Base-by-base conservation (phyloP, 2,113 vertebrate genomes). In the Colistium nudipinnis region DNA sequence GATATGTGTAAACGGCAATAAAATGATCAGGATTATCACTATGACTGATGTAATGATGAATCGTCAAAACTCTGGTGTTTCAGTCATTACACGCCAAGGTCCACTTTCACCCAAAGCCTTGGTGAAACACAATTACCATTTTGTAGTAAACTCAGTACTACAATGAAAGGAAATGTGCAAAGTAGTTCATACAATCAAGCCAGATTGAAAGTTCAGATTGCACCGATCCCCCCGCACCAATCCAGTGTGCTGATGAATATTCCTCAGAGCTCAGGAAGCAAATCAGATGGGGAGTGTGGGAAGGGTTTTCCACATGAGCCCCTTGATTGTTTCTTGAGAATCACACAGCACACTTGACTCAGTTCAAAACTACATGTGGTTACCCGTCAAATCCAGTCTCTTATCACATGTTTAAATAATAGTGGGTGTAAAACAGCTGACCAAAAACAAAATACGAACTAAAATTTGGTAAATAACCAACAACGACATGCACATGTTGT, bases 151-250 rank as follows among this genome's bases (percentile, higher is more conserved):
- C 52, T 41, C 60, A 67, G 19, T 20, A 78, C 67, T 16, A 91
- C 89, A 92, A 91, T 84, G 65, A 76, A 56, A 79, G 90, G 88
- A 91, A 90, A 83, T 27, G 49, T 76, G 52, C 71, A 72, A 78
- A 64, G 84, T 76, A 59, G 81, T 71, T 82, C 64, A 74, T 72
- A 88, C 78, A 87, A 72, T 77, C 80, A 12, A 59, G 65, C 25
- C 0, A 73, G 86, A 90, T 77, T 52, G 38, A 68, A 63, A 81
- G 14, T 33, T 73, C 24, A 78, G 90, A 89, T 88, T 80, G 65
- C 53, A 64, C 31, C 36, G 41, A 78, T 81, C 48, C 59, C 65
- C 81, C 78, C 66, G 73, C 80, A 72, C 44, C 33, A 7, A 61
- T 67, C 55, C 81, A 74, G 57, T 8, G 47, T 57, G 57, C 62